These are phyloP conservation scores for Agapostemon virescens DNA, from an alignment of 2,888 invertebrate genomes.

Conservation along the genomic window DNA sequence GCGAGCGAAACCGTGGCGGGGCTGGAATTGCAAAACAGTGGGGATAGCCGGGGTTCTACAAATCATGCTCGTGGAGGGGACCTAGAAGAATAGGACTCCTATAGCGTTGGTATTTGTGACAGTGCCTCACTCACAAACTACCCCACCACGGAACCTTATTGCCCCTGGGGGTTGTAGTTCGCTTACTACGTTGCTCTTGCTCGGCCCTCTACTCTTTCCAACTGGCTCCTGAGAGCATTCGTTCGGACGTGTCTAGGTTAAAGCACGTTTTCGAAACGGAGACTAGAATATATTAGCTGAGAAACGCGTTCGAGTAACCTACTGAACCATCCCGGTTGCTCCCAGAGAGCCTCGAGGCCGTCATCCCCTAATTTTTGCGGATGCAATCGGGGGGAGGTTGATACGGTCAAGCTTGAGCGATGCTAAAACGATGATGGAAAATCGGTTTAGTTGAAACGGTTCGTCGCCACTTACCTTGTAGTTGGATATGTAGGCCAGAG, in stretches of 20 bases:
- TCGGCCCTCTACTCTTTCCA: not conserved
- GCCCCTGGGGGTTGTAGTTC: not conserved
- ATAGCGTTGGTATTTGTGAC: not conserved
- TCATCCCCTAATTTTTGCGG: not conserved
- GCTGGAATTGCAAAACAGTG: not conserved
- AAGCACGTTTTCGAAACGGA: not conserved
- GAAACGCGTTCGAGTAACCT: not conserved
- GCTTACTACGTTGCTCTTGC: not conserved
- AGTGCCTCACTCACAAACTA: constrained; percentile 9
- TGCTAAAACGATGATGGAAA: not conserved
- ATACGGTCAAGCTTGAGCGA: not conserved
- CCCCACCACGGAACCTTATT: not conserved
- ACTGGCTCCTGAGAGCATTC: not conserved
- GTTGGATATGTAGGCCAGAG: not conserved
- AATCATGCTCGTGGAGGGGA: not conserved
- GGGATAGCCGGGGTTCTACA: not conserved
- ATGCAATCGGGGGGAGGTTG: not conserved
- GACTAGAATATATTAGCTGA: not conserved
- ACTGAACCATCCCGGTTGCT: not conserved
- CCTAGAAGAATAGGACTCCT: not conserved
- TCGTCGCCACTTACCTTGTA: not conserved
- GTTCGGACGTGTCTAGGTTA: not conserved
- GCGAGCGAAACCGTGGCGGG: not conserved
- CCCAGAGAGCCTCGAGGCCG: not conserved
- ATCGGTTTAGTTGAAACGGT: not conserved